A percentile compares a stretch with the other conserved stretches of the same genome.
Conservation (phyloP, 2,113 vertebrate genomes). For the Hemiscyllium ocellatum region DNA sequence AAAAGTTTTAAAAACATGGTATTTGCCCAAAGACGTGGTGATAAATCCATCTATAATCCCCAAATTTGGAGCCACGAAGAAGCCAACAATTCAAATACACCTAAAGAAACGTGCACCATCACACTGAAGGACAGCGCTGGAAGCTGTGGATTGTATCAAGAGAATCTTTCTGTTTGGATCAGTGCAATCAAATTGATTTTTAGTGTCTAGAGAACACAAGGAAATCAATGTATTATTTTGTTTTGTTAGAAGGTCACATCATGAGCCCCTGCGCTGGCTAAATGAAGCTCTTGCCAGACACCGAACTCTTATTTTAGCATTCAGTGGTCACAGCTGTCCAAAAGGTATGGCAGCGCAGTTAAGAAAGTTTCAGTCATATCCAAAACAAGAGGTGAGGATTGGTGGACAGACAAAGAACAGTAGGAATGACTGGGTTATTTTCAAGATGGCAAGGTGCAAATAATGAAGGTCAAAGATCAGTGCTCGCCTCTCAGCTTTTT, state of each 20-base stretch:
- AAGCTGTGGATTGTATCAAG: not conserved
- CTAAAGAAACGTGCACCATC: not conserved
- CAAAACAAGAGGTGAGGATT: not conserved
- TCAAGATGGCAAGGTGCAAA: not conserved
- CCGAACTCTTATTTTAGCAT: not conserved
- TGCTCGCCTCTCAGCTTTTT: not conserved
- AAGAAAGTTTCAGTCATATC: not conserved
- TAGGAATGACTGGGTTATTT: not conserved
- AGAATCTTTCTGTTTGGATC: not conserved
- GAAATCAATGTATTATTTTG: conserved; percentile 1
- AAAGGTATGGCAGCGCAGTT: not conserved
- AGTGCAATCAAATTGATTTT: not conserved
- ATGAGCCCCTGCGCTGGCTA: not conserved
- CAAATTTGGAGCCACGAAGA: not conserved
- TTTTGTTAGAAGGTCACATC: not conserved
- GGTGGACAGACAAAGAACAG: not conserved
- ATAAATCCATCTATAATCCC: not conserved
- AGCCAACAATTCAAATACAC: not conserved
- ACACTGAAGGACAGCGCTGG: not conserved
- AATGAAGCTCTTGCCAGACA: not conserved
- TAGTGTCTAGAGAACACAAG: not conserved
- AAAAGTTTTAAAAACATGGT: not conserved
- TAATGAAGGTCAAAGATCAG: not conserved
- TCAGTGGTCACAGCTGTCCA: not conserved
- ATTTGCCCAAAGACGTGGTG: not conserved